Conservation (phyloP, 1,140 invertebrate genomes). For the Drosophila grimshawi region DNA sequence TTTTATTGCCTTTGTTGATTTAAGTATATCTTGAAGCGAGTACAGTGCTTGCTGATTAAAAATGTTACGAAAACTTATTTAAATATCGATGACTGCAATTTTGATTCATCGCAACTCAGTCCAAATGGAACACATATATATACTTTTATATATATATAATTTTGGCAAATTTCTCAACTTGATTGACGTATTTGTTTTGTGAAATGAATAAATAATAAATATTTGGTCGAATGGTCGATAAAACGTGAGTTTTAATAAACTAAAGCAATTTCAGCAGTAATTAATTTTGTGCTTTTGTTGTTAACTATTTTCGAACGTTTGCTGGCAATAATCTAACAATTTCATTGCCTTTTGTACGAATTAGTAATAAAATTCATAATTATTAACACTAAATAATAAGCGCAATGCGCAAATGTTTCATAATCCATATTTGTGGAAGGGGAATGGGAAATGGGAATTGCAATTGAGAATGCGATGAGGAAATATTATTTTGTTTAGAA, state of each 20-base stretch:
- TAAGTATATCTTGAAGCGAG: conserved; percentile 30
- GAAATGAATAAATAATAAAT: neutral
- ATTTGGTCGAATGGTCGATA: neutral
- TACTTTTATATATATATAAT: too few species aligned
- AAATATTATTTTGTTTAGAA: conserved; percentile 13
- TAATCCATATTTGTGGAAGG: conserved; percentile 21
- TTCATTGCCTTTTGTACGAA: conserved; percentile 32
- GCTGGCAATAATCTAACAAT: conserved; percentile 33
- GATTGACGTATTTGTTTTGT: too few species aligned
- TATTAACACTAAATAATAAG: conserved; percentile 56
- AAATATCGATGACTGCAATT: conserved; percentile 2
- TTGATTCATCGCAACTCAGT: neutral
- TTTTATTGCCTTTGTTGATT: conserved; percentile 37
- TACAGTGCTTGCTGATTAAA: conserved; percentile 40
- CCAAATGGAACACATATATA: too few species aligned
- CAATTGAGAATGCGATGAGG: conserved; percentile 23
- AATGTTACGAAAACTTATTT: conserved; percentile 17
- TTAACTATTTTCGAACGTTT: conserved; percentile 51
- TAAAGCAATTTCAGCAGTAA: neutral
- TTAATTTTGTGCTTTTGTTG: conserved; percentile 30
- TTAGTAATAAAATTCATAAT: conserved; percentile 42
- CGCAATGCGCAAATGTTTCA: conserved; percentile 58
- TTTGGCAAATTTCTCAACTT: too few species aligned
- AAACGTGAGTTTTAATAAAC: conserved; percentile 5
- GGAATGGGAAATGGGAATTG: conserved; percentile 43